These are phyloP conservation scores for Nanorana parkeri DNA, from an alignment of 2,113 vertebrate genomes.

Conservation along the genomic window DNA sequence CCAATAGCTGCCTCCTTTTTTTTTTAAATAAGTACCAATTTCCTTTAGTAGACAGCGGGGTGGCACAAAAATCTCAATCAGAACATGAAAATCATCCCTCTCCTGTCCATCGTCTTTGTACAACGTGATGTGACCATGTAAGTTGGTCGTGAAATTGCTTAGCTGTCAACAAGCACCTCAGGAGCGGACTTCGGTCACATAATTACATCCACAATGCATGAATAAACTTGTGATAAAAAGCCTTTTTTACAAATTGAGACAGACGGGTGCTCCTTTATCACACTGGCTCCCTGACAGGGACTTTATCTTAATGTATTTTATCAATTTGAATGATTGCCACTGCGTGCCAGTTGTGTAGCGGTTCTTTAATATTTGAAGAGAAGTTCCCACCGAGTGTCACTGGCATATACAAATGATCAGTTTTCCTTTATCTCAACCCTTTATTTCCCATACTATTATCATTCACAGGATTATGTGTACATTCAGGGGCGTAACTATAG, in stretches of 20 bases:
- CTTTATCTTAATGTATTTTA: constrained; percentile 46
- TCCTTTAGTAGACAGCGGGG: too few relatives aligned
- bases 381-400: too few relatives aligned
- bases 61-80: not conserved
- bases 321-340: constrained; percentile 42
- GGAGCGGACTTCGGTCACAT: constrained; percentile 38
- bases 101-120: not conserved
- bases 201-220: constrained; percentile 49
- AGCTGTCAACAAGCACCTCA: constrained; percentile 37
- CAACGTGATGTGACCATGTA: constrained; percentile 26
- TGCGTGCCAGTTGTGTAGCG: not conserved
- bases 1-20: too few relatives aligned
- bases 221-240: constrained; percentile 52
- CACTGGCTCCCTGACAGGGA: constrained; percentile 6
- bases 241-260: constrained; percentile 43
- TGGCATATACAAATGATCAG: too few relatives aligned
- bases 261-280: constrained; percentile 27
- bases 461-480: too few relatives aligned
- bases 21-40: too few relatives aligned
- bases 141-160: constrained; percentile 22
- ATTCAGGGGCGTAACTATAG: too few relatives aligned
- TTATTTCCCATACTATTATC: too few relatives aligned
- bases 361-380: not conserved
- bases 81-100: not conserved
- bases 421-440: too few relatives aligned